These are phyloP conservation scores for Diceros bicornis DNA, from an alignment of 2,797 vertebrate genomes.

Conservation along the genomic window DNA sequence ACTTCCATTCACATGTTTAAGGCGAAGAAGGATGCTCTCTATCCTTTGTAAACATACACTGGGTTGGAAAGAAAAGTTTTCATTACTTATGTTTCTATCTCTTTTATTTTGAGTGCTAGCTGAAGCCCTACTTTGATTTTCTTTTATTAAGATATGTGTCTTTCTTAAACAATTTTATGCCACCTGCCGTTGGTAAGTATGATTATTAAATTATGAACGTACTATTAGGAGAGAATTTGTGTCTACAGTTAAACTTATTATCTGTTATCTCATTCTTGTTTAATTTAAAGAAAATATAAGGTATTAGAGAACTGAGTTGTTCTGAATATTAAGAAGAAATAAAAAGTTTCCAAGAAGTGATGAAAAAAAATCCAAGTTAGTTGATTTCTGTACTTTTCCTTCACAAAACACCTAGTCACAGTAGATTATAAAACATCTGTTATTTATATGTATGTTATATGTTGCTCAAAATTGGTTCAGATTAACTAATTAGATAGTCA, in stretches of 20 bases:
- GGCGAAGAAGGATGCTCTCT: background rate
- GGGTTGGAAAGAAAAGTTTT: background rate
- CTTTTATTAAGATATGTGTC: background rate
- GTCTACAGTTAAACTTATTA: background rate
- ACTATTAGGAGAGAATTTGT: background rate
- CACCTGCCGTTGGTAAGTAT: background rate
- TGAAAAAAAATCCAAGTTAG: background rate
- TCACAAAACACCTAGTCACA: background rate
- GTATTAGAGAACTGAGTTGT: background rate
- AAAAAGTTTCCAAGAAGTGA: background rate
- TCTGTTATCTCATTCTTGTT: conserved; percentile 13
- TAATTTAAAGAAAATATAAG: conserved; percentile 18
- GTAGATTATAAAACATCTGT: background rate
- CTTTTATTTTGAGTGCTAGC: background rate
- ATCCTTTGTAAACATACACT: background rate
- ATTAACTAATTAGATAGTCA: background rate
- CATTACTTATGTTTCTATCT: background rate
- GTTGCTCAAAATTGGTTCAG: conserved; percentile 40
- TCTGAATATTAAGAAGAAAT: background rate
- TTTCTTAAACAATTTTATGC: conserved; percentile 34
- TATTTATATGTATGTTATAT: background rate
- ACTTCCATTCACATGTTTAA: background rate
- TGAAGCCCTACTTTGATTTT: background rate
- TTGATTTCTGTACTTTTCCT: background rate
- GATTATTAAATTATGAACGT: conserved; percentile 56